Evolutionary conservation across 1,140 invertebrate genomes (phyloP).

Genomic region (Megalopta genalis): DNA sequence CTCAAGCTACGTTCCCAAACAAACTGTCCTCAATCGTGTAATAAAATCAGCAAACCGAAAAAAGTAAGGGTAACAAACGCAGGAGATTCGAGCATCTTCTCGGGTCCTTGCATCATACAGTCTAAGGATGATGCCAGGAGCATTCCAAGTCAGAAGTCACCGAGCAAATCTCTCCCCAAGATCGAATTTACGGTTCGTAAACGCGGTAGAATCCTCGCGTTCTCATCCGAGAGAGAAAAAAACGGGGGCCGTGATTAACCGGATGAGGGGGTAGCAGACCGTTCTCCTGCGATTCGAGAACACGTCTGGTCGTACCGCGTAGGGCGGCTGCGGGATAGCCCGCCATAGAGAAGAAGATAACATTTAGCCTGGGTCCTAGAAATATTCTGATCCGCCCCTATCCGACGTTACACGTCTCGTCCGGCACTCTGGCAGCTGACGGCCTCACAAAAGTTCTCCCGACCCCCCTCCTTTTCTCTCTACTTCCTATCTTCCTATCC

Average conservation of each 20-base stretch:
- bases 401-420: constrained; percentile 51
- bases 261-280: background rate
- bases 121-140: no score
- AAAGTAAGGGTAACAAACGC: no score
- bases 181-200: constrained; percentile 47
- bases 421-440: constrained; percentile 70
- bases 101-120: no score
- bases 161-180: background rate
- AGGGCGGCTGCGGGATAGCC: background rate
- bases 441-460: constrained; percentile 71
- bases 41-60: no score
- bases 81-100: no score
- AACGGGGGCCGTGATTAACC: constrained; percentile 48
- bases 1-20: no score
- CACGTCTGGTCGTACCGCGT: background rate
- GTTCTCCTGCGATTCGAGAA: constrained; percentile 22
- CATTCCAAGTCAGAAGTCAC: no score
- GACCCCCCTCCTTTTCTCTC: background rate
- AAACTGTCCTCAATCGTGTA: no score
- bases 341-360: constrained; percentile 65
- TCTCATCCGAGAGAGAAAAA: constrained; percentile 38
- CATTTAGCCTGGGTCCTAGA: constrained; percentile 70
- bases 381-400: constrained; percentile 75
- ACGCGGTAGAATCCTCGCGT: constrained; percentile 48
- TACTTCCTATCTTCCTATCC: constrained; percentile 13